A percentile compares a stretch with the other conserved stretches of the same genome.
phyloP scores from a whole-genome alignment of 2,797 vertebrate species.

The Lophotriccus pileatus region DNA sequence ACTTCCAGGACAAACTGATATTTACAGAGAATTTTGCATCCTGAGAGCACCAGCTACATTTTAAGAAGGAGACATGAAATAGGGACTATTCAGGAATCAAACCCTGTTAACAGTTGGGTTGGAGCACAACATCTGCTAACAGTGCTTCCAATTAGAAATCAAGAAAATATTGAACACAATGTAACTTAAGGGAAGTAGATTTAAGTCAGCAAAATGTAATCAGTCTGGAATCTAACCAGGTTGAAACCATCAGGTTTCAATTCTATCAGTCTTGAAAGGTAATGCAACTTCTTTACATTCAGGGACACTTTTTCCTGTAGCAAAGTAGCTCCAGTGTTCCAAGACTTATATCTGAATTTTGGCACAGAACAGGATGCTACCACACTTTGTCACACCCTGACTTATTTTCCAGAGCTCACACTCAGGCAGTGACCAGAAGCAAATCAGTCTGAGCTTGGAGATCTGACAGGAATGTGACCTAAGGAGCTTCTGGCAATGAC shows the following conservation, averaged over 20 bases:
- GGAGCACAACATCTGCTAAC: neutral
- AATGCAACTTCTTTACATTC: neutral
- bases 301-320: neutral
- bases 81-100: neutral
- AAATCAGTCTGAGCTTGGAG: neutral
- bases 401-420: neutral
- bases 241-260: neutral
- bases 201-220: slow-evolving; percentile 35
- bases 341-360: neutral
- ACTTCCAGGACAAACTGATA: neutral
- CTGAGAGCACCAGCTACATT: neutral
- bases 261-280: neutral
- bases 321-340: neutral
- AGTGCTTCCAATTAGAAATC: neutral
- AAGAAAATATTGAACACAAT: neutral
- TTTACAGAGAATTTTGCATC: neutral
- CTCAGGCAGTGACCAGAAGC: neutral
- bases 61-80: neutral
- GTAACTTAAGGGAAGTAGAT: neutral
- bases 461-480: neutral
- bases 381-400: neutral
- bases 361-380: neutral
- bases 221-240: slow-evolving; percentile 16
- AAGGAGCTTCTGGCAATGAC: neutral
- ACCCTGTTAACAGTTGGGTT: neutral